These are phyloP conservation scores for Sylvilagus bachmani DNA, from an alignment of 2,113 vertebrate species.

Conservation along the genomic window DNA sequence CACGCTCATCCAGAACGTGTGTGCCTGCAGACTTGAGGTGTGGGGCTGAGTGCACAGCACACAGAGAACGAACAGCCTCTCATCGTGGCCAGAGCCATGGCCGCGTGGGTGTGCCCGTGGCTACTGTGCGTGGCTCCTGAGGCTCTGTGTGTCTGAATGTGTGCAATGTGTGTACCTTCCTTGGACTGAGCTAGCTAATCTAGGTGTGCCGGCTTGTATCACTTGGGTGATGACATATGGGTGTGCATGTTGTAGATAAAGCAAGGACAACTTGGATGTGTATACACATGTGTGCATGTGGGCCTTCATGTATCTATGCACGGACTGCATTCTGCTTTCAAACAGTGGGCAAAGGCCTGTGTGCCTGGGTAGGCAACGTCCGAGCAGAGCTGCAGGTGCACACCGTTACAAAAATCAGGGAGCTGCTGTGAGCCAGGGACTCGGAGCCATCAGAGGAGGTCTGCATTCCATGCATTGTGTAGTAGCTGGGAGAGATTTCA, in stretches of 20 bases:
- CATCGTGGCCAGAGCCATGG: neutral
- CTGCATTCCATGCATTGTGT: too few relatives aligned
- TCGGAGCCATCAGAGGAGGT: neutral
- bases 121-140: too few relatives aligned
- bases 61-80: neutral
- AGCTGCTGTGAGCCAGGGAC: neutral
- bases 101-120: neutral
- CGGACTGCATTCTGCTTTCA: neutral
- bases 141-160: neutral
- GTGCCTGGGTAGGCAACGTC: neutral
- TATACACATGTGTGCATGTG: neutral
- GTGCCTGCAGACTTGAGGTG: accelerated
- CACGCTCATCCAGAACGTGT: accelerated
- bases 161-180: too few relatives aligned
- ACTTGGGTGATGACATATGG: neutral
- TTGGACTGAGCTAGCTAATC: neutral
- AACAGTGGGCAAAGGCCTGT: accelerated
- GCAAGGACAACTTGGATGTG: neutral
- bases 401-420: too few relatives aligned
- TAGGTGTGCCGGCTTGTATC: neutral
- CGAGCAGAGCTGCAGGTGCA: neutral
- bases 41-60: neutral
- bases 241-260: neutral
- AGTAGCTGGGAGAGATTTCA: neutral
- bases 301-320: neutral